Base-by-base conservation (phyloP, 1,140 invertebrate species). In the Drosophila sproati region DNA sequence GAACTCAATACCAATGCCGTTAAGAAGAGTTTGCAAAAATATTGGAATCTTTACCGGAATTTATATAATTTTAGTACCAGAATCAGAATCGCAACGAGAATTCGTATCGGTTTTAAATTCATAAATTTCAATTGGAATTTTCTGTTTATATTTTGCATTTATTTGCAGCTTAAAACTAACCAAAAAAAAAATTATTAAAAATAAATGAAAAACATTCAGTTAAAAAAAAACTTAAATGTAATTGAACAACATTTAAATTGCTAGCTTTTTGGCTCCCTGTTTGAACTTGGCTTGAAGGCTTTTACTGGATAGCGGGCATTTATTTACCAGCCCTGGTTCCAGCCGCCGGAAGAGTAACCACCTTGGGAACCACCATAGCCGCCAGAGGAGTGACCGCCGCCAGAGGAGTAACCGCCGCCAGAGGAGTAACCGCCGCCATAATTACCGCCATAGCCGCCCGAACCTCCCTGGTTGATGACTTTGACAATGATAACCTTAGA, bases 291-390 rank as follows among this genome's bases (percentile, higher is more conserved):
- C 8, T 43, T 10, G 28, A 28, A 41, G 55, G 6, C 34, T 20
- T 5, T 20, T 37, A 35, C 4, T 39, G 54, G 4, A 12, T 20
- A 6, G 12, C 5, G 8, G 31, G 0, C 3, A 31, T 41, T 70
- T 88, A 88, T 20, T 20, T 20, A 20, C 83, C 83, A 88, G 77
- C 83, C 83, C 79, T 86, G 75, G 61, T 87, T 87, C 82, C 82
- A 56, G 37, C 77, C 50, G 12, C 79, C 79, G 2, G 41, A 45
- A 10, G 56, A 78, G 31, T 56, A 78, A 7, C 82, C 80, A 20
- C 81, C 80, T 20, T 20, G 20, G 20, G 20, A 20, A 20, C 20
- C 20, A 20, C 66, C 57, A 39, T 71, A 64, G 37, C 59, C 81
- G 28, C 82, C 73, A 0, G 77, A 57, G 48, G 67, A 64, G 57